Percentiles rank a stretch among this genome's conserved stretches.
These are phyloP conservation scores for Ciconia maguari DNA, from an alignment of 2,113 vertebrate species.

Conservation along the genomic window DNA sequence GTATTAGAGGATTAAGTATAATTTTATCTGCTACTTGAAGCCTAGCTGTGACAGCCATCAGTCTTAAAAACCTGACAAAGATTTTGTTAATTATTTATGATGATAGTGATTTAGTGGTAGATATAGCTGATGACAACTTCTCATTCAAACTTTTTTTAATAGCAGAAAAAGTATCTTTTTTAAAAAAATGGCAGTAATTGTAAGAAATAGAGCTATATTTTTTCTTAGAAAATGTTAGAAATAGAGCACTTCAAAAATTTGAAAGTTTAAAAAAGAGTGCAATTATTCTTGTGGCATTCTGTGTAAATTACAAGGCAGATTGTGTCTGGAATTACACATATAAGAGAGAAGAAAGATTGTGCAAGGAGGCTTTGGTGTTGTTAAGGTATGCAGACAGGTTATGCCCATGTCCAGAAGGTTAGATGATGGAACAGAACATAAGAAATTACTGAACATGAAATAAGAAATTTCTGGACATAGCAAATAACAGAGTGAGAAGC, in stretches of 20 bases:
- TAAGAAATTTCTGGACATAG: background rate
- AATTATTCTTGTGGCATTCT: background rate
- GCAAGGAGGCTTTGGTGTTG: background rate
- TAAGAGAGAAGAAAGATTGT: background rate
- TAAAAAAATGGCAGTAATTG: background rate
- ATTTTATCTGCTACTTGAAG: constrained; percentile 1
- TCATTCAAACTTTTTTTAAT: background rate
- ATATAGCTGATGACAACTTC: background rate
- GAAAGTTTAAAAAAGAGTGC: background rate
- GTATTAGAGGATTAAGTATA: background rate
- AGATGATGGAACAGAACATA: background rate
- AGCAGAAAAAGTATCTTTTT: background rate
- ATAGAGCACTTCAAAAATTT: background rate
- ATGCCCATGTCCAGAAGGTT: background rate
- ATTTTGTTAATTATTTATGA: constrained; percentile 16
- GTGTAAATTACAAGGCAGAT: background rate
- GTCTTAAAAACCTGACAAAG: background rate
- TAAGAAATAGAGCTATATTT: background rate
- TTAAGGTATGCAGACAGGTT: background rate
- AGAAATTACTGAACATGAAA: background rate
- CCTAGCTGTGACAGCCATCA: constrained; percentile 13
- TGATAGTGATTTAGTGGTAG: background rate
- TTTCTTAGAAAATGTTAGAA: background rate
- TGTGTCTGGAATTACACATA: background rate
- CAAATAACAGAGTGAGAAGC: background rate